These are phyloP conservation scores for Euproctis similis DNA, from an alignment of 2,888 invertebrate genomes.

Conservation along the genomic window DNA sequence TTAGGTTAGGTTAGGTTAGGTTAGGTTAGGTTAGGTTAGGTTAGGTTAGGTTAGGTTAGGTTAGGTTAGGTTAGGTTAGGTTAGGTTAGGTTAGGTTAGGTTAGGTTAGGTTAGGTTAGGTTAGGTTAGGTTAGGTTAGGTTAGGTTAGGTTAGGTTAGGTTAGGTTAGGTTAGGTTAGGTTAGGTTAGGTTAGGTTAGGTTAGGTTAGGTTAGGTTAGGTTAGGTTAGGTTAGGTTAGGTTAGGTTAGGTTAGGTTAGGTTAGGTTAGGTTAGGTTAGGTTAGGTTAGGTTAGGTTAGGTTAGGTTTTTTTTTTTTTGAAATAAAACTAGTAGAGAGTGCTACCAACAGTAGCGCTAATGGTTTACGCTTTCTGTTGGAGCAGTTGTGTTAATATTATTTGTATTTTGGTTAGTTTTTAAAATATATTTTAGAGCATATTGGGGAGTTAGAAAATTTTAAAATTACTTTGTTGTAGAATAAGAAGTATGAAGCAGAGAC, in stretches of 20 bases:
- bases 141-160: constrained; percentile 6
- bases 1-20: constrained; percentile 12
- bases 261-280: constrained; percentile 6
- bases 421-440: too few relatives aligned
- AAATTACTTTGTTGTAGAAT: too few relatives aligned
- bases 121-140: constrained; percentile 3
- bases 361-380: too few relatives aligned
- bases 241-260: constrained; percentile 4
- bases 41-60: constrained; percentile 18
- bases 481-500: too few relatives aligned
- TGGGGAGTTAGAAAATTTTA: too few relatives aligned
- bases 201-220: constrained; percentile 4
- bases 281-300: constrained; percentile 18
- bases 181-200: constrained; percentile 4
- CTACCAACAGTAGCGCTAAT: too few relatives aligned
- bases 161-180: constrained; percentile 5
- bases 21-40: constrained; percentile 17
- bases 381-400: too few relatives aligned
- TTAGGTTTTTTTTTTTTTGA: too few relatives aligned
- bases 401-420: too few relatives aligned
- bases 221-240: constrained; percentile 5
- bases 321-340: too few relatives aligned
- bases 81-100: constrained; percentile 14
- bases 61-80: constrained; percentile 18
- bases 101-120: constrained; percentile 31